Evolutionary conservation across 1,140 invertebrate species (phyloP).

Genomic region (Cherax quadricarinatus): DNA sequence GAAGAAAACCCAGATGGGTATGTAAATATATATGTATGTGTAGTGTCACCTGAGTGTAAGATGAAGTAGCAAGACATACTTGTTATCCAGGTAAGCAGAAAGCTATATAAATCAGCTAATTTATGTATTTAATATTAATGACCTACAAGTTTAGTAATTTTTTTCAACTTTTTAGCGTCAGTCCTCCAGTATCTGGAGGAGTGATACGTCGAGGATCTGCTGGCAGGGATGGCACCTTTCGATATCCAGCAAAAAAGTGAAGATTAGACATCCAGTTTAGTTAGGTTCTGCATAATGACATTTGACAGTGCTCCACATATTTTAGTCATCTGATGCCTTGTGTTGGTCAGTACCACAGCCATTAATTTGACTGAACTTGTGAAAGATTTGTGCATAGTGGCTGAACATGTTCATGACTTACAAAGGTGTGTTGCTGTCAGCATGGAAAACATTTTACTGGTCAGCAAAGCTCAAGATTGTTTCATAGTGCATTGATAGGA

Average conservation of each 20-base stretch:
- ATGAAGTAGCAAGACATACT: too few relatives aligned
- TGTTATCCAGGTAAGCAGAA: too few relatives aligned
- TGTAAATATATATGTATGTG: too few relatives aligned
- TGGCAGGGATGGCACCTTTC: conserved; percentile 61
- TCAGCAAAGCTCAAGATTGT: conserved; percentile 54
- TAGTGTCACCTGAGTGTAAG: too few relatives aligned
- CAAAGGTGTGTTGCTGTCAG: conserved; percentile 25
- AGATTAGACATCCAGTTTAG: conserved; percentile 7
- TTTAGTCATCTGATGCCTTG: conserved; percentile 34
- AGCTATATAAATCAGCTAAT: too few relatives aligned
- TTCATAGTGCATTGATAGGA: not conserved
- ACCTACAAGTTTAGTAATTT: too few relatives aligned
- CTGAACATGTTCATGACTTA: conserved; percentile 7
- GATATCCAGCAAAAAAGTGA: conserved; percentile 63
- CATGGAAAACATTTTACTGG: conserved; percentile 38
- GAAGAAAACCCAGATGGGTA: too few relatives aligned
- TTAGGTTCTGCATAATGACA: conserved; percentile 27
- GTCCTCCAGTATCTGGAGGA: conserved; percentile 63
- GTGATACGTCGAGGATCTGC: conserved; percentile 61
- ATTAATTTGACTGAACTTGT: conserved; percentile 26
- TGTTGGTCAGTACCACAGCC: conserved; percentile 37
- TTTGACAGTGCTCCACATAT: conserved; percentile 34
- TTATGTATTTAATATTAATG: too few relatives aligned
- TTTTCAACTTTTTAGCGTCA: conserved; percentile 49
- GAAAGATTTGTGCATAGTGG: conserved; percentile 25